Evolutionary conservation across 2,797 vertebrate genomes (phyloP), one percentile per base, ranked within the genome.

Genomic region (Esox masquinongy): DNA sequence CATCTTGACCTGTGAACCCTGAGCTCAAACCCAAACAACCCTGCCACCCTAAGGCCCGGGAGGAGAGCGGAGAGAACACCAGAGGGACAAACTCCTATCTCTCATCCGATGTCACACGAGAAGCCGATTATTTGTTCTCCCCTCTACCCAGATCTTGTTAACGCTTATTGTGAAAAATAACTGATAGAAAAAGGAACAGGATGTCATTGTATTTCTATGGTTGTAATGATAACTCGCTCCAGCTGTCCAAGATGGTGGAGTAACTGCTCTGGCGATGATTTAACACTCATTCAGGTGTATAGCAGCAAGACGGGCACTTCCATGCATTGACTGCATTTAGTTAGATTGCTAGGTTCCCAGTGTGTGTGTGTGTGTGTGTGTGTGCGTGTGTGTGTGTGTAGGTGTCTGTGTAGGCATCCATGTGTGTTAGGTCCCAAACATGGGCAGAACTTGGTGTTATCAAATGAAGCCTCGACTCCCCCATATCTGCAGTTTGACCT

Each of bases 401-500:
- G n/a, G n/a, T 31, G 29, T 31, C 29, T 31, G 29, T 31, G 29
- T 3, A 31, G 29, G 29, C 29, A 3, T 31, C 29, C 3, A 31
- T 51, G 50, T 53, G 6, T n/a, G 80, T 82, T 72, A 64, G 53
- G 29, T 77, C 79, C 77, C 72, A 74, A 83, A 67, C 68, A 51
- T 39, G 77, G 74, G 50, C 24, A 66, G 68, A 78, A 79, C 61
- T 66, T 47, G 73, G 34, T 36, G 29, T 82, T 68, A 77, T 80
- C 78, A 71, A 59, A 50, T 67, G 61, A n/a, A n/a, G n/a, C n/a
- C n/a, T n/a, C n/a, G n/a, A n/a, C n/a, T n/a, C 7, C 56, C 19
- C 34, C 51, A 69, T 15, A 77, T 73, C 76, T 75, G 72, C 64
- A 79, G 81, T 79, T 78, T 81, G 81, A 85, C 84, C 82, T 82